Percentiles rank a stretch among this genome's conserved stretches.
Conservation (phyloP, 1,140 invertebrate genomes). For the Bombus sylvicola region DNA sequence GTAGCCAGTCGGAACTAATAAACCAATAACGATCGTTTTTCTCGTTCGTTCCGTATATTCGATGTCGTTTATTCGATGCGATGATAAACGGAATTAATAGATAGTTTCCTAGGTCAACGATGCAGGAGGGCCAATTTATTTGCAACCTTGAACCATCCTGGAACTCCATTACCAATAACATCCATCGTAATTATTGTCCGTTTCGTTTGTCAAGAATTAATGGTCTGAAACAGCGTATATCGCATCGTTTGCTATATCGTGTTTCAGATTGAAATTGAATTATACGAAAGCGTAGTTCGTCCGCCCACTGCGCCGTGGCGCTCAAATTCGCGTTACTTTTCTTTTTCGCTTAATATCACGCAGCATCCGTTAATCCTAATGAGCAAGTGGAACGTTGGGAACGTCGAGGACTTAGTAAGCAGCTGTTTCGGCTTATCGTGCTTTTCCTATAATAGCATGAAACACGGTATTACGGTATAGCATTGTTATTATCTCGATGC, state of each 20-base stretch:
- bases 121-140: background rate
- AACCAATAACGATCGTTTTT: no score
- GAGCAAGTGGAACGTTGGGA: background rate
- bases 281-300: no score
- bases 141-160: background rate
- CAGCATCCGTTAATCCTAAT: background rate
- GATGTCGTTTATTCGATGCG: no score
- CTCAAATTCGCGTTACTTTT: background rate
- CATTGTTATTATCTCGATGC: background rate
- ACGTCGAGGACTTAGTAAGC: background rate
- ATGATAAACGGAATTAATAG: no score
- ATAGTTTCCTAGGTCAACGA: no score
- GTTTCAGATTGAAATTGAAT: no score
- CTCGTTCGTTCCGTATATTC: no score
- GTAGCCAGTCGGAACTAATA: no score
- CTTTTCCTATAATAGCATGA: background rate
- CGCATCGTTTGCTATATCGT: background rate
- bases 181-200: background rate
- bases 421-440: background rate
- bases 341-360: background rate
- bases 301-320: background rate
- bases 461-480: background rate
- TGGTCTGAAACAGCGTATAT: background rate
- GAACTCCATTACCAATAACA: background rate
- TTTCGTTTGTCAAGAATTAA: background rate